Evolutionary conservation across 2,797 vertebrate species (phyloP).

Genomic region (Carapus acus): DNA sequence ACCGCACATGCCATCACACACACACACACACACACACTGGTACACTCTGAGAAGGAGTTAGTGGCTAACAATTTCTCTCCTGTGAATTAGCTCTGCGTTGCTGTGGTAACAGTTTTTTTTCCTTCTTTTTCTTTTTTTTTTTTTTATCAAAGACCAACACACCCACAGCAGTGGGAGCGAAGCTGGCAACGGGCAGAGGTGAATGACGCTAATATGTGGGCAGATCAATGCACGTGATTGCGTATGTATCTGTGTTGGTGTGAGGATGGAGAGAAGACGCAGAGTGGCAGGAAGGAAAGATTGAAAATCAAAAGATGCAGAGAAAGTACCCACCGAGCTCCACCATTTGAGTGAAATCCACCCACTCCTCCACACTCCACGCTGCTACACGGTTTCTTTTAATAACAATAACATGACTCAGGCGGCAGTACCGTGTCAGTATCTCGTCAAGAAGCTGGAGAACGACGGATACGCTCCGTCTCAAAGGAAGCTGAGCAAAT

Average conservation of each 20-base stretch:
- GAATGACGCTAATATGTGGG: slow-evolving; percentile 6
- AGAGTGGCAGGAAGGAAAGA: slow-evolving; percentile 2
- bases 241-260: slow-evolving; percentile 1
- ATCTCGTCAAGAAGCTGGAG: too few species aligned
- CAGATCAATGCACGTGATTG: slow-evolving; percentile 2
- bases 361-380: too few species aligned
- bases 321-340: too few species aligned
- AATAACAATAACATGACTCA: too few species aligned
- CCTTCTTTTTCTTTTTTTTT: too few species aligned
- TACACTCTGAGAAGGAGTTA: slow-evolving; percentile 43
- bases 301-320: background rate
- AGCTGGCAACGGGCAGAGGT: slow-evolving; percentile 26
- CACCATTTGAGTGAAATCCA: too few species aligned
- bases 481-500: too few species aligned
- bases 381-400: too few species aligned
- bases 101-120: slow-evolving; percentile 61
- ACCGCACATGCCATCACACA: background rate
- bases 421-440: too few species aligned
- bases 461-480: too few species aligned
- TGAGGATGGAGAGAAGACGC: slow-evolving; percentile 2
- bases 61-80: slow-evolving; percentile 53
- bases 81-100: slow-evolving; percentile 63
- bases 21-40: slow-evolving; percentile 13
- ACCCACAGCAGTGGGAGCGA: slow-evolving; percentile 44
- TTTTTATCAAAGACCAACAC: slow-evolving; percentile 63